Evolutionary conservation across 2,113 vertebrate genomes (phyloP).

Genomic region (Steatornis caripensis): DNA sequence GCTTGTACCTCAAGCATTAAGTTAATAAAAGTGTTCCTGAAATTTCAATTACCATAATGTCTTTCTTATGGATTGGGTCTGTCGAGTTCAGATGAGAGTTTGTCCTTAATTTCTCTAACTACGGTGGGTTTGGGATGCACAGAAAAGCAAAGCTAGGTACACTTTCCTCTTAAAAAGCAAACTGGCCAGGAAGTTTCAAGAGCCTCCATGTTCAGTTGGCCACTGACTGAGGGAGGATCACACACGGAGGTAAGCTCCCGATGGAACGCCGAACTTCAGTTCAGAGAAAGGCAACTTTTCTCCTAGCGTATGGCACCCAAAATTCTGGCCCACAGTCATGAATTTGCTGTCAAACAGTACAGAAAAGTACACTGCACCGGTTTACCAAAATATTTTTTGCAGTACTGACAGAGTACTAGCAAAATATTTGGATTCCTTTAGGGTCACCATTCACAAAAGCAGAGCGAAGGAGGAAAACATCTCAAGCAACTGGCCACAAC

Average conservation of each 20-base stretch:
- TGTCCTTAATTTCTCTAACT: neutral
- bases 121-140: neutral
- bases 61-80: neutral
- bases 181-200: neutral
- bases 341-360: neutral
- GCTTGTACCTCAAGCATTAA: neutral
- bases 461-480: neutral
- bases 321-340: neutral
- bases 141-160: neutral
- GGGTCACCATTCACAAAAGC: neutral
- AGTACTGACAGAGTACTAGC: neutral
- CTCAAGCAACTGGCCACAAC: neutral
- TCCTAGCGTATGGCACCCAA: neutral
- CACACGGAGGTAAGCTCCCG: neutral
- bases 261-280: neutral
- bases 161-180: neutral
- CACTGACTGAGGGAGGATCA: neutral
- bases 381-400: neutral
- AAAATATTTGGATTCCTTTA: neutral
- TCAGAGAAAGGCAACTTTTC: neutral
- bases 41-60: neutral
- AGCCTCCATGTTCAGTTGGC: neutral
- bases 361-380: neutral
- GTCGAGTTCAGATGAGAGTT: neutral
- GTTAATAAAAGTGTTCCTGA: neutral